Percentiles rank a stretch among this genome's conserved stretches.
phyloP scores from a whole-genome alignment of 2,797 vertebrate species.

The Triplophysa yarkandensis region DNA sequence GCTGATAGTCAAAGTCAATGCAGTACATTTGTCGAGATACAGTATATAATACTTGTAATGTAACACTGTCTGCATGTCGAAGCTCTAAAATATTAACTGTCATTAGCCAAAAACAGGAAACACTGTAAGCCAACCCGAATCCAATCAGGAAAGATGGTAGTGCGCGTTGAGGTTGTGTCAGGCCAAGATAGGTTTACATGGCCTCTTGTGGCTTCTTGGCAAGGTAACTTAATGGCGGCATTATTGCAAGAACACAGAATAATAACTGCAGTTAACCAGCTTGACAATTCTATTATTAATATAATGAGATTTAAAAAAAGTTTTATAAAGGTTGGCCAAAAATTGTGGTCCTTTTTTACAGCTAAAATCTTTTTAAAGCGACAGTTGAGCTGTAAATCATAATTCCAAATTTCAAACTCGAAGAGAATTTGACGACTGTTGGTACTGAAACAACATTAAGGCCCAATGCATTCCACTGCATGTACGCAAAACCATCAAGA shows the following conservation, averaged over 20 bases:
- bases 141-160: constrained; percentile 29
- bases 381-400: too few species aligned
- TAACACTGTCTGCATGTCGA: constrained; percentile 7
- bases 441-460: too few species aligned
- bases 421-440: too few species aligned
- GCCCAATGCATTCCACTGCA: too few species aligned
- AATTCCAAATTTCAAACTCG: too few species aligned
- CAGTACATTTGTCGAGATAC: constrained; percentile 22
- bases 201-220: neutral
- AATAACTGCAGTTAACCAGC: constrained; percentile 7
- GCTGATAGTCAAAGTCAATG: constrained; percentile 24
- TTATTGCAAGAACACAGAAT: neutral
- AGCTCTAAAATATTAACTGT: constrained; percentile 38
- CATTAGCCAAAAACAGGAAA: constrained; percentile 29
- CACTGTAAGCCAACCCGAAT: constrained; percentile 19
- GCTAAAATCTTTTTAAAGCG: too few species aligned
- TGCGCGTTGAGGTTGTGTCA: constrained; percentile 7
- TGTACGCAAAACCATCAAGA: too few species aligned
- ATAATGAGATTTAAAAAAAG: too few species aligned
- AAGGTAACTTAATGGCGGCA: neutral
- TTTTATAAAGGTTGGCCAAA: too few species aligned
- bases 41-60: constrained; percentile 29
- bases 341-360: too few species aligned
- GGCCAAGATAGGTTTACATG: neutral
- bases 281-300: neutral